Base-by-base conservation (phyloP, 2,113 vertebrate genomes). In the Panthera tigris region DNA sequence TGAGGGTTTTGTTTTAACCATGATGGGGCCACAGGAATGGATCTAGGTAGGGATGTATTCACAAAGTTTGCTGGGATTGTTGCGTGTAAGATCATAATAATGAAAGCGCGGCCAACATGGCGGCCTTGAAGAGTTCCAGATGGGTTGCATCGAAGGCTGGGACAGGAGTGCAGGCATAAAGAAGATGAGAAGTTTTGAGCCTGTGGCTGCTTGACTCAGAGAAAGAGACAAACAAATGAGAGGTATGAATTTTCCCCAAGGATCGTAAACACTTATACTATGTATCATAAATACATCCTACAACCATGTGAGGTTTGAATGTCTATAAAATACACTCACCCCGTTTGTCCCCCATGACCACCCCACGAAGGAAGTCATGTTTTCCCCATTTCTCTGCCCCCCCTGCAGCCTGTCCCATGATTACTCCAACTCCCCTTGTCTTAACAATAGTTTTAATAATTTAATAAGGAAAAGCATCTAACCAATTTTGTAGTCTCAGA, bases 141-240 rank as follows among this genome's bases (percentile, higher is more conserved):
- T 1, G 3, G 50, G 12, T 36, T 7, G 15, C 0, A 10, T 2
- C 0, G 1, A 8, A 11, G 50, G 29, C 39, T 61, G 4, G 2
- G 33, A 13, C 19, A 48, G 41, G 2, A 4, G 4, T n/a, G 61
- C 33, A 29, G 33, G 33, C 15, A n/a, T 27, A 21, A 48, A 27
- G 41, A 16, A 13, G 11, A 1, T 21, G 3, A n/a, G 80, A 21
- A 9, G 27, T 11, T 4, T 29, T 27, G 76, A 50, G 25, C 61
- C 50, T 16, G 11, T 1, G 4, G 33, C 71, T 21, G 3, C 11
- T 36, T 10, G 15, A 29, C 5, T 2, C 6, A 2, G 36, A 12
- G 13, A 0, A 19, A 73, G 52, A 12, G 7, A 10, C 23, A 33
- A 63, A 13, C 27, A 52, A 29, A 78, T 1, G 4, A 1, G 31